Base-by-base conservation (phyloP, 53 echinoderm and acorn worm species). In the Antedon mediterranea region DNA sequence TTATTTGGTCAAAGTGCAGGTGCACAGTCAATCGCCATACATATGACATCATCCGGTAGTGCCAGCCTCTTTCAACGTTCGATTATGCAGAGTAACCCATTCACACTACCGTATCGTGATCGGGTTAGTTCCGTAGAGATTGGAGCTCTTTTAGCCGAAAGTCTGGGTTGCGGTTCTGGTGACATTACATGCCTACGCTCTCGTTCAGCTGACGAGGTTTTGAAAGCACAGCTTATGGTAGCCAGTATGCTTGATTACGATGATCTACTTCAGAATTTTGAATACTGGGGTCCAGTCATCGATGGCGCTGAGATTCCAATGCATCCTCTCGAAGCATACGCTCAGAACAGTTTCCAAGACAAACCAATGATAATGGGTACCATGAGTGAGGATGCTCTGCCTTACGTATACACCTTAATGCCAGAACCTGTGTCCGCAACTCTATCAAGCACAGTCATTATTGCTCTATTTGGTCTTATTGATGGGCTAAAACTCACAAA, bases 1-100 rank as follows among this genome's bases (percentile, higher is more conserved):
- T 28, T 82, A 4, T 33, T 43, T 28, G 86, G 86, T 4, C 86
- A 86, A 77, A 82, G 86, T 81, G 82, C 86, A 0, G 86, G 86
- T 4, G 78, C 86, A 6, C 86, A 86, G 41, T 82, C 86, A 0
- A 34, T 82, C 3, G 79, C 78, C 28, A 29, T 82, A 34, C 86
- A 86, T 34, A 72, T 86, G 71, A 74, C 73, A 26, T 78, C 78
- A 11, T 57, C 73, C 18, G 71, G 44, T 1, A 82, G 82, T 72
- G 86, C 73, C 23, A 73, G 8, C 28, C 78, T 73, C 28, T 86
- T 82, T 34, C 86, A 86, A 1, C 82, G 82, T 32, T 75, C 74
- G 23, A 82, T 82, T 20, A 78, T 86, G 57, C 72, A 82, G 32
- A 86, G 86, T 31, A 81, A 77, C 30, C 86, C 86, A 6, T 77